Base-by-base conservation (phyloP, 2,797 vertebrate genomes). In the Peromyscus eremicus region DNA sequence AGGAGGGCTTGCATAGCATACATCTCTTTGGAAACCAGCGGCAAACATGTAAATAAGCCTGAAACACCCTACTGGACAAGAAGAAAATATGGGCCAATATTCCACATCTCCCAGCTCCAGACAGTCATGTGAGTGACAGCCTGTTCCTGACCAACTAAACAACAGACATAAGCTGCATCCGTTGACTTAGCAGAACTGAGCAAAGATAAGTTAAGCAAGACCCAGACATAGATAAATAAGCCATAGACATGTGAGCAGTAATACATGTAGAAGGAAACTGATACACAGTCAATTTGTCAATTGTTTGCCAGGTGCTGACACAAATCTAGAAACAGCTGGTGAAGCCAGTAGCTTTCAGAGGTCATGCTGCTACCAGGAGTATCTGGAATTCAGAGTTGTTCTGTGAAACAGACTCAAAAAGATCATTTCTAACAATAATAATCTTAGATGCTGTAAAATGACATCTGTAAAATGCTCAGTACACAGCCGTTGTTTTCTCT, bases 391-490 rank as follows among this genome's bases (percentile, higher is more conserved):
- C 32, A 68, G 12, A 75, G 32, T 92, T 70, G 23, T 93, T 95
- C 19, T 60, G 81, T 96, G 94, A 87, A 93, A 43, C 21, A 92
- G 37, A 84, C 57, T 85, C 13, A 88, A 89, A 94, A 2, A 93
- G 32, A 81, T 92, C 37, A 60, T 66, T 96, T 85, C 86, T 77
- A 57, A 34, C 52, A 94, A 49, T 85, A 88, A 90, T 52, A 76
- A 87, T 77, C n/a, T 92, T 87, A 92, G 12, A 95, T 80, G n/a
- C 27, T 84, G 43, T 68, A 49, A 85, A 85, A 85, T 52, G 94
- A 77, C 34, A 91, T 91, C 81, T 46, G 13, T 77, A 83, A 94
- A 96, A 88, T 93, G 55, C 8, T 92, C 82, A 82, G 23, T 89
- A 27, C 40, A 83, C 62, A 92, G 32, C n/a, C 43, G 87, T 25